Base-by-base conservation (phyloP, 2,113 vertebrate species). In the Pedetes capensis region DNA sequence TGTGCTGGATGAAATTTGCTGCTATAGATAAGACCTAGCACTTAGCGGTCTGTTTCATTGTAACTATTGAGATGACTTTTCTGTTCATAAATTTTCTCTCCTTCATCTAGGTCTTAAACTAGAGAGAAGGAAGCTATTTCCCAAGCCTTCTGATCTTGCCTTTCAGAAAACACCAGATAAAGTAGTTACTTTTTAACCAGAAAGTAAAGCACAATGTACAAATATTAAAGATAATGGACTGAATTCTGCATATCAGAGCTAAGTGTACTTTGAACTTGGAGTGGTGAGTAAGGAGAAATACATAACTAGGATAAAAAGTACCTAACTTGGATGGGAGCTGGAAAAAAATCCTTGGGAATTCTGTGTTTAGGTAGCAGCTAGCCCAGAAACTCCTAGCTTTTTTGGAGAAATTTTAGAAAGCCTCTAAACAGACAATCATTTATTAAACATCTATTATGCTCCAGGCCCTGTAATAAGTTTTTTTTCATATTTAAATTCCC, bases 141-240 rank as follows among this genome's bases (percentile, higher is more conserved):
- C 69, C 57, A 79, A 96, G 42, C 27, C 17, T 78, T 69, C 0
- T 0, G 9, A 92, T 83, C 75, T 68, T 93, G 69, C 80, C 7
- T 66, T 95, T 93, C 57, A 85, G 66, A 93, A 95, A 86, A 79
- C 51, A 96, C 6, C 25, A 87, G 94, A 93, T 93, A 96, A 96
- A 93, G 74, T 74, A 88, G 94, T 97, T 96, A 97, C 75, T 95
- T 95, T 97, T 97, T 93, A 95, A 97, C 92, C 75, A 94, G n/a
- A 72, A 63, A 94, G 29, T 63, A 91, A 94, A 94, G 87, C 44
- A 74, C 74, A 97, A 64, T 64, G 22, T 94, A 69, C 86, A 96
- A 88, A 92, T 94, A 82, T 39, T 95, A 68, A 59, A 68, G 92
- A 94, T 88, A 96, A 83, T 39, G 82, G 89, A 79, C 22, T 59